Conservation (phyloP, 1,140 invertebrate genomes). For the Zelostemma sp. region DNA sequence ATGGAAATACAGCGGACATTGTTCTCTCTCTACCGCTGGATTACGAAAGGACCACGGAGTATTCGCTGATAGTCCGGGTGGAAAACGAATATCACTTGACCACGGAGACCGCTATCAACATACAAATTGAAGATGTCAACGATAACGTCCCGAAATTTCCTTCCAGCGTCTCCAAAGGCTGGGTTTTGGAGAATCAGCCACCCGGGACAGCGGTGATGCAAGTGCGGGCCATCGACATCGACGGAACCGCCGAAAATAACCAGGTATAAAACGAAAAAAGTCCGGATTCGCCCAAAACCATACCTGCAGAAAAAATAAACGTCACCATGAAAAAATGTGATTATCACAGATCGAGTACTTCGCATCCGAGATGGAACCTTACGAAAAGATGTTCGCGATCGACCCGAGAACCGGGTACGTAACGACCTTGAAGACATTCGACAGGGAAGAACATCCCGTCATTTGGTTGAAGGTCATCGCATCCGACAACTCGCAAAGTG, state of each 20-base stretch:
- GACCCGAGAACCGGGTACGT: slow-evolving; percentile 86
- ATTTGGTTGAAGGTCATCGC: slow-evolving; percentile 90
- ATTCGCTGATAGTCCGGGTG: slow-evolving; percentile 85
- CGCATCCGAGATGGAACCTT: slow-evolving; percentile 79
- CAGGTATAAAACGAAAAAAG: slow-evolving; percentile 64
- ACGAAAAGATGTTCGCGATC: slow-evolving; percentile 81
- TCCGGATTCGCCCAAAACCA: not conserved
- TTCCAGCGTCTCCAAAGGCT: slow-evolving; percentile 76
- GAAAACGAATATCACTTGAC: slow-evolving; percentile 85
- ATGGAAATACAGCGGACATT: slow-evolving; percentile 79
- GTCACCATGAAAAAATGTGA: too few relatives aligned
- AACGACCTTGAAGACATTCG: slow-evolving; percentile 81
- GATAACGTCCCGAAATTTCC: slow-evolving; percentile 87
- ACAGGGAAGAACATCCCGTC: slow-evolving; percentile 82
- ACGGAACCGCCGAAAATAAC: slow-evolving; percentile 86
- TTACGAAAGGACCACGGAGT: slow-evolving; percentile 86
- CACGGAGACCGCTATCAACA: slow-evolving; percentile 81
- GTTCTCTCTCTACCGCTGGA: slow-evolving; percentile 81
- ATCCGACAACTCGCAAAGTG: slow-evolving; percentile 86
- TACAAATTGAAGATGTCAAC: slow-evolving; percentile 86
- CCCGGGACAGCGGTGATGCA: slow-evolving; percentile 86
- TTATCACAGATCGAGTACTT: too few relatives aligned
- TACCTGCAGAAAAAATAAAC: not conserved
- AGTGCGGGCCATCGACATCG: slow-evolving; percentile 87
- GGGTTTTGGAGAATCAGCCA: slow-evolving; percentile 86